phyloP scores from a whole-genome alignment of 64 coral and sea anemone species.

The Actinia tenebrosa region DNA sequence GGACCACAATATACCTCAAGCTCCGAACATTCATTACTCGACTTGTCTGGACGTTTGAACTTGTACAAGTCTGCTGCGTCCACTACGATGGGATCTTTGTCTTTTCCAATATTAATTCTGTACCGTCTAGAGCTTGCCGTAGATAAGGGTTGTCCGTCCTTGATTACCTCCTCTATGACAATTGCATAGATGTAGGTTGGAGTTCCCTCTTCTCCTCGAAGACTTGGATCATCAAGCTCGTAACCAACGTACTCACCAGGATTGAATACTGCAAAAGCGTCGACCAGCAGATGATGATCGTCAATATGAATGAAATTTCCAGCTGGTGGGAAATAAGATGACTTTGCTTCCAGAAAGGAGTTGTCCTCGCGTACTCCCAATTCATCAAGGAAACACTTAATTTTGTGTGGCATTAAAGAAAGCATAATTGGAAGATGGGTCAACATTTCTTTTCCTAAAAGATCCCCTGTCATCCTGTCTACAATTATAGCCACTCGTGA shows the following conservation, averaged over 20 bases:
- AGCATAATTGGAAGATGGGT: slow-evolving; percentile 45
- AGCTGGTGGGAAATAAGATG: slow-evolving; percentile 31
- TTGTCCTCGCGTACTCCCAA: slow-evolving; percentile 59
- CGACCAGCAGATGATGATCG: slow-evolving; percentile 33
- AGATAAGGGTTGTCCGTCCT: background rate
- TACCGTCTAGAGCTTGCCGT: background rate
- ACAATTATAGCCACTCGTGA: slow-evolving; percentile 54
- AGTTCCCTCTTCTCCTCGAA: slow-evolving; percentile 17
- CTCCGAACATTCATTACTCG: background rate
- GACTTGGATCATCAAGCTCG: slow-evolving; percentile 51
- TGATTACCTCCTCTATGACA: slow-evolving; percentile 15
- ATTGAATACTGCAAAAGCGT: slow-evolving; percentile 24
- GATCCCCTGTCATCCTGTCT: slow-evolving; percentile 12
- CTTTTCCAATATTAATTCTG: slow-evolving; percentile 38
- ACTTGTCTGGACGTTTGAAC: slow-evolving; percentile 34
- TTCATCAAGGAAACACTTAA: slow-evolving; percentile 43
- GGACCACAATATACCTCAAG: background rate
- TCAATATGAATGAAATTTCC: slow-evolving; percentile 45
- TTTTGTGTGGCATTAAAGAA: slow-evolving; percentile 7
- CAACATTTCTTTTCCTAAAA: slow-evolving; percentile 32
- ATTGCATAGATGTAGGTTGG: slow-evolving; percentile 50
- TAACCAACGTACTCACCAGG: slow-evolving; percentile 44
- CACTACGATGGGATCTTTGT: slow-evolving; percentile 33
- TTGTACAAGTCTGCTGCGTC: slow-evolving; percentile 31
- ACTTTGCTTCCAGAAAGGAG: background rate